A percentile compares a stretch with the other conserved stretches of the same genome.
Conservation (phyloP, 2,113 vertebrate species). For the Chaetura pelagica region DNA sequence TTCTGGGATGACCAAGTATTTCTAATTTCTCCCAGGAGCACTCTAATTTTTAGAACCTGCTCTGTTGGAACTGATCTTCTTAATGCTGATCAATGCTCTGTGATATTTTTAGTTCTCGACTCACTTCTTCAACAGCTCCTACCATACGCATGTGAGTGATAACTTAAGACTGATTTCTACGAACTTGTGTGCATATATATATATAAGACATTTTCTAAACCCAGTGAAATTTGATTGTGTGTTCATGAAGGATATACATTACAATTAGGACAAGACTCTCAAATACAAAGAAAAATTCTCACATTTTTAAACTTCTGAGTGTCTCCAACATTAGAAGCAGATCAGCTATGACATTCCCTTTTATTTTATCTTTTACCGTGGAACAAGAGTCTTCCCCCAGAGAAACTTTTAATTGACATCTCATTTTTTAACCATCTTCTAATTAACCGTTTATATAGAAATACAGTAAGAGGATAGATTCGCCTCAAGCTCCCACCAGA, state of each 20-base stretch:
- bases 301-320: not conserved
- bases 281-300: not conserved
- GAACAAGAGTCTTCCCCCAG: not conserved
- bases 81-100: conserved; percentile 2
- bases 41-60: not conserved
- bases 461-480: not conserved
- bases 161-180: not conserved
- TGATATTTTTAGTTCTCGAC: not conserved
- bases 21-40: not conserved
- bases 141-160: not conserved
- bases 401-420: not conserved
- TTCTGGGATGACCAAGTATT: not conserved
- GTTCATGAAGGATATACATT: not conserved
- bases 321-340: not conserved
- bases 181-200: not conserved
- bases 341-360: not conserved
- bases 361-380: not conserved
- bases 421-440: not conserved
- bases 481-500: not conserved
- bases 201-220: not conserved
- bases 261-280: not conserved
- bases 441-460: not conserved
- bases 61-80: conserved; percentile 33
- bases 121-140: not conserved
- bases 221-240: not conserved